Percentiles rank a stretch among this genome's conserved stretches.
These are phyloP conservation scores for Tokudaia tokunoshimensis DNA, from an alignment of 2,797 vertebrate species.

Conservation along the genomic window DNA sequence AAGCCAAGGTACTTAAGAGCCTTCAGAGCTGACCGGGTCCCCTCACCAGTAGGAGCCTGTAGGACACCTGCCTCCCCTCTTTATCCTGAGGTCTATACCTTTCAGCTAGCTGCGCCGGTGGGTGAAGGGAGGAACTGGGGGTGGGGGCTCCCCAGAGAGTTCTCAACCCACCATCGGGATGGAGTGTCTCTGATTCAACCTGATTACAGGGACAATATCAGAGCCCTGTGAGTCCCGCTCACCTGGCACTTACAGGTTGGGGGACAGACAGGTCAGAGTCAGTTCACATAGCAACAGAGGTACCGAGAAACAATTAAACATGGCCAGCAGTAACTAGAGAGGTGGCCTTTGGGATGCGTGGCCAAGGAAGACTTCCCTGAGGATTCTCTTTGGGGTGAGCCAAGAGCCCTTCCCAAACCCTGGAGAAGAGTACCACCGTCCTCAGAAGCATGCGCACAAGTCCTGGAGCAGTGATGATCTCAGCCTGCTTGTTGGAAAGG, in stretches of 20 bases:
- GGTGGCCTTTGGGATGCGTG: background rate
- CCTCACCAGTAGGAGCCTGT: background rate
- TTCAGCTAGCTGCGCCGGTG: background rate
- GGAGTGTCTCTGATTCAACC: background rate
- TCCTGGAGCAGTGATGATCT: background rate
- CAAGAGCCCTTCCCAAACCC: background rate
- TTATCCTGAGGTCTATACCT: background rate
- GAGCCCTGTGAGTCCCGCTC: background rate
- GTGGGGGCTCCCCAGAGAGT: background rate
- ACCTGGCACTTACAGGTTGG: background rate
- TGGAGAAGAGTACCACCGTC: background rate
- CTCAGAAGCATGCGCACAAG: background rate
- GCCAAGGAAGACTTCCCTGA: background rate
- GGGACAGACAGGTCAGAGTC: background rate
- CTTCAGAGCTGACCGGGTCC: background rate
- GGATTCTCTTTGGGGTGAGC: conserved; percentile 1
- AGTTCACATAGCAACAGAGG: background rate
- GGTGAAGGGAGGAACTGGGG: background rate
- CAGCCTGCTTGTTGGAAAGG: background rate
- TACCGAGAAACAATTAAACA: background rate
- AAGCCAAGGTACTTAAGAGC: background rate
- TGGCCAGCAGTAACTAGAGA: background rate
- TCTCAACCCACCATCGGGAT: background rate
- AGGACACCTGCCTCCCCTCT: background rate
- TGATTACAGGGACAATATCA: background rate